Percentiles rank a stretch among this genome's conserved stretches.
phyloP scores from a whole-genome alignment of 2,113 vertebrate species.

The Ptychochromis oligacanthus region DNA sequence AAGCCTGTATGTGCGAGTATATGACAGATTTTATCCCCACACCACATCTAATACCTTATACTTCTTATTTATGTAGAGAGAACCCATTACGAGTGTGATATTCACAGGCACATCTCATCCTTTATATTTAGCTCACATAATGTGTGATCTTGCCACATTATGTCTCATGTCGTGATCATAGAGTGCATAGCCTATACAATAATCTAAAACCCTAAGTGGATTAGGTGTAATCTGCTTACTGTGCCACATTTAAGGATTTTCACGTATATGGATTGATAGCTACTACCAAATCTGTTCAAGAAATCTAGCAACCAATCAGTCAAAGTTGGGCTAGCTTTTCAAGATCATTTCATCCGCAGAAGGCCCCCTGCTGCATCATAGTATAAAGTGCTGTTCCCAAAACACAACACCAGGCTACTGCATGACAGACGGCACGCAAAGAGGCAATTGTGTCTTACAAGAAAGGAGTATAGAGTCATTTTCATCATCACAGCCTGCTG shows the following conservation, averaged over 20 bases:
- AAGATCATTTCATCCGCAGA: slow-evolving; percentile 4
- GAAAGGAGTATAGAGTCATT: not conserved
- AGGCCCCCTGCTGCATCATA: not conserved
- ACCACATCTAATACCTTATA: not conserved
- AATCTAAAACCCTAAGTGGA: slow-evolving; percentile 62
- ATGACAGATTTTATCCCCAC: not conserved
- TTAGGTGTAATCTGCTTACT: slow-evolving; percentile 70
- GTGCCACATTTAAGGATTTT: slow-evolving; percentile 57
- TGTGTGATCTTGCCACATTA: slow-evolving; percentile 59
- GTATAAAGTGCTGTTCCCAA: not conserved
- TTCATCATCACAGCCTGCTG: not conserved
- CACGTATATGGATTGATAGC: slow-evolving; percentile 49
- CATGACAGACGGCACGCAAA: not conserved
- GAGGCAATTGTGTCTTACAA: not conserved
- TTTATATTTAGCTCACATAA: slow-evolving; percentile 3
- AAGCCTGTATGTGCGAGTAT: slow-evolving; percentile 20
- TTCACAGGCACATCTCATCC: not conserved
- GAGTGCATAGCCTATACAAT: slow-evolving; percentile 66
- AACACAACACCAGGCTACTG: not conserved
- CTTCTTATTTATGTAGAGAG: not conserved
- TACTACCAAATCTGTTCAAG: slow-evolving; percentile 44
- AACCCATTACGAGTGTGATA: not conserved
- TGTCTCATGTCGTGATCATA: slow-evolving; percentile 42
- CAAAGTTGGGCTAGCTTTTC: slow-evolving; percentile 10
- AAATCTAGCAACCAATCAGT: slow-evolving; percentile 31